Conservation (phyloP, 2,888 invertebrate genomes). For the Chaetogeoica ovagalla region DNA sequence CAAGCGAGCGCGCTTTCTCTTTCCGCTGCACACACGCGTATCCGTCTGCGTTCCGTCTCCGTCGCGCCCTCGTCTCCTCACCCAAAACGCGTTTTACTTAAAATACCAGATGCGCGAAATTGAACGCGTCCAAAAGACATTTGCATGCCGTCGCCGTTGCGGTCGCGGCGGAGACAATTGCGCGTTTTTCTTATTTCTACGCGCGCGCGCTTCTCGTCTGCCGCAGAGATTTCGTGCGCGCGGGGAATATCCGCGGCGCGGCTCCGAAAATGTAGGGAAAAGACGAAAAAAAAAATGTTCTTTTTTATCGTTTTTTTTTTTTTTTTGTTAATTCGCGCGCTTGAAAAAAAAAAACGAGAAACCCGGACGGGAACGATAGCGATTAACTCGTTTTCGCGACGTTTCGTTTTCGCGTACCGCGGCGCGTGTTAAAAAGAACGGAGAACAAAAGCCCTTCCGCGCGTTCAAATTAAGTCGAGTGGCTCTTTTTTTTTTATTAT, state of each 20-base stretch:
- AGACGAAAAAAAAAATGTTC: no score
- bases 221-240: background rate
- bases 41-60: background rate
- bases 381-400: background rate
- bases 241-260: no score
- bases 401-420: background rate
- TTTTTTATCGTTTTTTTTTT: no score
- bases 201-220: background rate
- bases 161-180: background rate
- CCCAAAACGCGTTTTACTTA: conserved; percentile 48
- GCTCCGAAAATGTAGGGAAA: no score
- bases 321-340: no score
- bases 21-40: background rate
- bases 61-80: background rate
- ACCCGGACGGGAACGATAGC: no score
- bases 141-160: conserved; percentile 34
- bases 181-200: conserved; percentile 22
- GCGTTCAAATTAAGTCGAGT: conserved; percentile 34
- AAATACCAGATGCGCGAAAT: conserved; percentile 53
- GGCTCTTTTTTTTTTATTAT: conserved; percentile 14
- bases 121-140: conserved; percentile 48
- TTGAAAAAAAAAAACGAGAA: no score
- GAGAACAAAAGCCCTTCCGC: conserved; percentile 17
- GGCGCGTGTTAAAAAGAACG: background rate
- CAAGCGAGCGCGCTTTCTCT: conserved; percentile 25